These are phyloP conservation scores for Leistus spinibarbis DNA, from an alignment of 2,888 invertebrate species.

Conservation along the genomic window DNA sequence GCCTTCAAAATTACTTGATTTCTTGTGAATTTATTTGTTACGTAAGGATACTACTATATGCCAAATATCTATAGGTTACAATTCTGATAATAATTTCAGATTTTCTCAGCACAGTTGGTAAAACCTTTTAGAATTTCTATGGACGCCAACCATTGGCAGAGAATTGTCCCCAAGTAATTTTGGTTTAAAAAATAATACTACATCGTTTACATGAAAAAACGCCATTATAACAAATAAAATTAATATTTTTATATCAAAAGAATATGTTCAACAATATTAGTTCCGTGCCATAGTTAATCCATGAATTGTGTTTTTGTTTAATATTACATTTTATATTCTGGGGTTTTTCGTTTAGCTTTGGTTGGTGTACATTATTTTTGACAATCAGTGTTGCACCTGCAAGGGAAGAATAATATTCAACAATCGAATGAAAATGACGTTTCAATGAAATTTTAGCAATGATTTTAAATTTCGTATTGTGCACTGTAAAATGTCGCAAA, in stretches of 20 bases:
- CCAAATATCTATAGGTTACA: slow-evolving; percentile 2
- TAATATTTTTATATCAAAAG: background rate
- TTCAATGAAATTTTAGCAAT: background rate
- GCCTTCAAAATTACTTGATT: background rate
- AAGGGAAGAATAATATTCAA: background rate
- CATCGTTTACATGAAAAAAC: background rate
- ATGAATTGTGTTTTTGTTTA: too few species aligned
- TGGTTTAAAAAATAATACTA: too few species aligned
- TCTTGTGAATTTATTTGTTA: slow-evolving; percentile 4
- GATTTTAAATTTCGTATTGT: background rate
- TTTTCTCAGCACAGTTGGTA: too few species aligned
- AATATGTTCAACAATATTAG: background rate
- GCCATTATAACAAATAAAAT: background rate
- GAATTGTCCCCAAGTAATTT: too few species aligned
- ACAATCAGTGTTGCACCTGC: background rate
- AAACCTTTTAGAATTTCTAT: too few species aligned
- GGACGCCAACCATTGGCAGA: too few species aligned
- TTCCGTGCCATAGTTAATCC: background rate
- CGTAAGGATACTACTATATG: slow-evolving; percentile 12
- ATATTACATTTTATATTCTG: background rate
- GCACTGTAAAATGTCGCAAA: background rate
- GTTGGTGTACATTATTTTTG: background rate
- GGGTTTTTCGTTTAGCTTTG: background rate
- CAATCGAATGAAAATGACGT: background rate
- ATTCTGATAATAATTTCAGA: too few species aligned